Evolutionary conservation across 2,888 invertebrate species (phyloP).

Genomic region (Geotrupes spiniger): DNA sequence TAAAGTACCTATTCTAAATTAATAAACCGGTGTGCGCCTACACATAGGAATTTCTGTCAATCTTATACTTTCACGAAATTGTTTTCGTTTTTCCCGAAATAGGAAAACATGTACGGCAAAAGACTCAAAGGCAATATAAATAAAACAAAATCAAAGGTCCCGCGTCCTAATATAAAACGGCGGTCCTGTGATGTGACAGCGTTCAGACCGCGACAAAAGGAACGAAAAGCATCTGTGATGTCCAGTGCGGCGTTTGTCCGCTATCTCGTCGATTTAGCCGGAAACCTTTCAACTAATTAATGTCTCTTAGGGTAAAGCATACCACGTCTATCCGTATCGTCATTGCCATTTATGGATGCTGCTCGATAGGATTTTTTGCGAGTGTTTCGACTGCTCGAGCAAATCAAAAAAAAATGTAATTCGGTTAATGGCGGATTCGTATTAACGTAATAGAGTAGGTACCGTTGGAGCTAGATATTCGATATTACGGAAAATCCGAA

Average conservation of each 20-base stretch:
- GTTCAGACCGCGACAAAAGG: conserved; percentile 9
- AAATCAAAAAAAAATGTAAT: too few species aligned
- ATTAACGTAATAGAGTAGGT: too few species aligned
- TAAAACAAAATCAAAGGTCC: conserved; percentile 9
- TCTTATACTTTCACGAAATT: too few species aligned
- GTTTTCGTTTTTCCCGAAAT: too few species aligned
- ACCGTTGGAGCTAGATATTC: too few species aligned
- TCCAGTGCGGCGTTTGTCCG: conserved; percentile 5
- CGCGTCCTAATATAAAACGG: conserved; percentile 6
- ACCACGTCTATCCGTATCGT: background rate
- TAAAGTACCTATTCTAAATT: too few species aligned
- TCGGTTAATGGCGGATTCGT: too few species aligned
- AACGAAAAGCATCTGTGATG: conserved; percentile 14
- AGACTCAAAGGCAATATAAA: conserved; percentile 2
- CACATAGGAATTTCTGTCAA: too few species aligned
- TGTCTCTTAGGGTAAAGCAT: conserved; percentile 34
- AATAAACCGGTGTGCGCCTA: too few species aligned
- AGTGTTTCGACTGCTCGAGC: too few species aligned
- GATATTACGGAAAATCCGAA: too few species aligned
- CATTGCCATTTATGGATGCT: background rate
- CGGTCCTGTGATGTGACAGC: conserved; percentile 10
- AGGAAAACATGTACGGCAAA: conserved; percentile 7
- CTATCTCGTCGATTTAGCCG: conserved; percentile 18
- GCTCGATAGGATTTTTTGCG: too few species aligned
- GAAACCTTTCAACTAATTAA: conserved; percentile 45